Evolutionary conservation across 1,140 invertebrate species (phyloP).

Genomic region (Trypoxylus dichotomus): DNA sequence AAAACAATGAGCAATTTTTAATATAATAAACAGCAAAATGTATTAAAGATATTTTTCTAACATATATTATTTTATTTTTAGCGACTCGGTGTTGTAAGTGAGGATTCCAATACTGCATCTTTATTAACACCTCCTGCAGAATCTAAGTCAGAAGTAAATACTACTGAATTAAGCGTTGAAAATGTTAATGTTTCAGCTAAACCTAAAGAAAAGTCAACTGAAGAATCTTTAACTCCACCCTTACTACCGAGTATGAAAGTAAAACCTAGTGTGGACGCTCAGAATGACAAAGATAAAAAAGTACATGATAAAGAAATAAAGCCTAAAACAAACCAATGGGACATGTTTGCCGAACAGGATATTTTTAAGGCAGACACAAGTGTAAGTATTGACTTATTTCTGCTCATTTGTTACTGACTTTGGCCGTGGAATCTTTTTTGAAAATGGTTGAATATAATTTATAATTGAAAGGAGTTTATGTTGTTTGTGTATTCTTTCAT

Average conservation of each 20-base stretch:
- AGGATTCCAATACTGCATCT: conserved; percentile 59
- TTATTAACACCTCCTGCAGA: conserved; percentile 39
- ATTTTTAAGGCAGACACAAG: conserved; percentile 81
- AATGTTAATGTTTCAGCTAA: conserved; percentile 20
- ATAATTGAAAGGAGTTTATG: too few relatives aligned
- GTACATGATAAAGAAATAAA: conserved; percentile 44
- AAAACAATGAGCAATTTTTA: too few relatives aligned
- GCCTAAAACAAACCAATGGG: conserved; percentile 67
- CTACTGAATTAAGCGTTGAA: conserved; percentile 9
- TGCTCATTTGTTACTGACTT: too few relatives aligned
- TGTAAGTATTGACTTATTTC: conserved; percentile 62
- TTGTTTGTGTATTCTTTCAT: too few relatives aligned
- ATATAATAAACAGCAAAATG: too few relatives aligned
- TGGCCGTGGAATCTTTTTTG: too few relatives aligned
- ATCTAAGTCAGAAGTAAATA: conserved; percentile 27
- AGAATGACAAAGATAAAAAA: conserved; percentile 19
- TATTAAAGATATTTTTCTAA: neutral
- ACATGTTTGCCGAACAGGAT: conserved; percentile 89
- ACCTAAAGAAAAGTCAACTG: conserved; percentile 36
- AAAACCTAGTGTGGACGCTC: conserved; percentile 34
- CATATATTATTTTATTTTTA: conserved; percentile 39
- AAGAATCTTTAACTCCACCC: conserved; percentile 53
- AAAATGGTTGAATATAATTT: too few relatives aligned
- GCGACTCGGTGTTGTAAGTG: conserved; percentile 63
- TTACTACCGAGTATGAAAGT: conserved; percentile 51